Evolutionary conservation across 1,140 invertebrate genomes (phyloP).

Genomic region (Rhopalosiphum maidis): DNA sequence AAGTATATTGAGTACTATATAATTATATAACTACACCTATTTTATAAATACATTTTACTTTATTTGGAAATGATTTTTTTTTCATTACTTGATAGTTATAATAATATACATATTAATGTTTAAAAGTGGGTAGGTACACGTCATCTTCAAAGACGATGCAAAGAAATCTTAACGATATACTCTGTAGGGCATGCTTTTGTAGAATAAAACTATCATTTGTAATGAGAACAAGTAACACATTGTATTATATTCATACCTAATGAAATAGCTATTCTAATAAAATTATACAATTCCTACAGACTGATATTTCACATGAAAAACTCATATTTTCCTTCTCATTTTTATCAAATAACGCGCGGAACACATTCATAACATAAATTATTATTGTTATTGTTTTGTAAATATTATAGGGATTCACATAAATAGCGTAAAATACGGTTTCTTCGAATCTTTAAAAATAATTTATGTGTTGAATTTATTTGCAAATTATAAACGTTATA

Average conservation of each 20-base stretch:
- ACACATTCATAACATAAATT: neutral
- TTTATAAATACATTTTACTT: neutral
- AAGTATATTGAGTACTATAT: neutral
- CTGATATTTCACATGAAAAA: neutral
- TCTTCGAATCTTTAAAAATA: neutral
- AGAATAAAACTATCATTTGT: neutral
- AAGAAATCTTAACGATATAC: neutral
- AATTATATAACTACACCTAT: neutral
- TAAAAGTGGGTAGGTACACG: neutral
- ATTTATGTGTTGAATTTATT: no score
- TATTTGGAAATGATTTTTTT: neutral
- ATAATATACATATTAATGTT: neutral
- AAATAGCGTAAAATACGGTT: neutral
- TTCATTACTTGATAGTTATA: neutral
- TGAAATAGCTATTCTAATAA: neutral
- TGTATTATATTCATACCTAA: neutral
- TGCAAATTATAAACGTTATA: no score
- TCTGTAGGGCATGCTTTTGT: neutral
- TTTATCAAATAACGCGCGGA: neutral
- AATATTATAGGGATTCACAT: neutral
- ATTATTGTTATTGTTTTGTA: neutral
- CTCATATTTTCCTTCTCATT: neutral
- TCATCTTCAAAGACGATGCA: neutral
- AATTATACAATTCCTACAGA: neutral
- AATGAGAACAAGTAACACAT: neutral